Conservation (phyloP, 2,888 invertebrate genomes). For the Leucozona laternaria region DNA sequence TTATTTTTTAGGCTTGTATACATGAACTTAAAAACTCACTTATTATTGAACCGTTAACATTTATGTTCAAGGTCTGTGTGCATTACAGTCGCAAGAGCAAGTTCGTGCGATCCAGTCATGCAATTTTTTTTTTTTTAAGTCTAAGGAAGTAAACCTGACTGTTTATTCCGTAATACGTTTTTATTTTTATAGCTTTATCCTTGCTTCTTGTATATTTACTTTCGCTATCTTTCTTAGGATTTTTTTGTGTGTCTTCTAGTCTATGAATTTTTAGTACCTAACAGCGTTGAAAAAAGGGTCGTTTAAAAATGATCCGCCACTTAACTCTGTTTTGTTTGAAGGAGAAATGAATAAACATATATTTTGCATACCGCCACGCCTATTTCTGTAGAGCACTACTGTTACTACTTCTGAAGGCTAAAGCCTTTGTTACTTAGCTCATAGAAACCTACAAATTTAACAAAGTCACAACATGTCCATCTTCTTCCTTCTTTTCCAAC, state of each 20-base stretch:
- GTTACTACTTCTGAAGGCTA: neutral
- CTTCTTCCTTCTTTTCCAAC: neutral
- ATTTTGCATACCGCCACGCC: conserved; percentile 1
- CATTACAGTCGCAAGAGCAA: no score
- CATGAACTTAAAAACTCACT: no score
- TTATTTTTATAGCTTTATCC: neutral
- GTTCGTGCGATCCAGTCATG: no score
- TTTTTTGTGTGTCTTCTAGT: neutral
- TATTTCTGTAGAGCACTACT: neutral
- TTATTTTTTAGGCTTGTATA: no score
- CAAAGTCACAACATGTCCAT: neutral
- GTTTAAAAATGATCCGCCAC: conserved; percentile 1
- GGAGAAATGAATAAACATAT: neutral
- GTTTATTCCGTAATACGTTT: neutral
- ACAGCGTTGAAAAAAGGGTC: neutral
- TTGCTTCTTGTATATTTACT: conserved; percentile 7
- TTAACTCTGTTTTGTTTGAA: neutral
- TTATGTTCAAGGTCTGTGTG: no score
- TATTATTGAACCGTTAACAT: no score
- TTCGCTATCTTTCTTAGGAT: neutral
- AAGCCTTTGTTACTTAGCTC: neutral
- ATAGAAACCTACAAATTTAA: neutral
- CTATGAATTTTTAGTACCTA: neutral
- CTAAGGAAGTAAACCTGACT: neutral
- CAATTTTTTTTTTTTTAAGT: no score